Percentiles rank a stretch among this genome's conserved stretches.
These are phyloP conservation scores for Cyprinus carpio DNA, from an alignment of 2,113 vertebrate genomes.

Conservation along the genomic window DNA sequence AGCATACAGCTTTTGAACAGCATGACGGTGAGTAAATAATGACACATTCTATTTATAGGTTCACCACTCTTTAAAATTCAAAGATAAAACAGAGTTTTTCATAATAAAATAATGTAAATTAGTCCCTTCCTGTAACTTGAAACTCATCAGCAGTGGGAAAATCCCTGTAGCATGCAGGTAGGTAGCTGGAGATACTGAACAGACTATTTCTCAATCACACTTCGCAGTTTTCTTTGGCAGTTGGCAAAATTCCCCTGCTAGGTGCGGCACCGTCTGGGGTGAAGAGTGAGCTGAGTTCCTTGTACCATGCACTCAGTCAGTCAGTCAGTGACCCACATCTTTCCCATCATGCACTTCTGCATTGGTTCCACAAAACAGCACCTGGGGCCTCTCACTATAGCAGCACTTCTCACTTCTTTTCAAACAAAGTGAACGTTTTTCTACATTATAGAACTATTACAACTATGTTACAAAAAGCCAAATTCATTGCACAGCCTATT, in stretches of 20 bases:
- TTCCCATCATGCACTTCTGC: constrained; percentile 55
- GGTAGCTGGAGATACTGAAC: constrained; percentile 28
- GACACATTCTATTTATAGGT: neutral
- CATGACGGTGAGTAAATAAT: neutral
- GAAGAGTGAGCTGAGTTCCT: constrained; percentile 49
- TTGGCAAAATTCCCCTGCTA: constrained; percentile 52
- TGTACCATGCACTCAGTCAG: constrained; percentile 41
- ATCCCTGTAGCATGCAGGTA: constrained; percentile 39
- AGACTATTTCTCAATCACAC: constrained; percentile 42
- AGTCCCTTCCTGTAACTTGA: constrained; percentile 42
- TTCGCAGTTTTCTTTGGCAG: constrained; percentile 26
- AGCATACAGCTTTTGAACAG: neutral
- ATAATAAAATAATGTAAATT: constrained; percentile 8
- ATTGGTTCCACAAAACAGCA: constrained; percentile 55
- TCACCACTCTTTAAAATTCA: neutral
- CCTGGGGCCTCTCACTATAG: constrained; percentile 13
- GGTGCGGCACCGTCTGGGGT: constrained; percentile 53
- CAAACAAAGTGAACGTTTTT: neutral
- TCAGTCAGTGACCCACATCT: constrained; percentile 54
- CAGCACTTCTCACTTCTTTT: neutral
- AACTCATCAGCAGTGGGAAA: constrained; percentile 43
- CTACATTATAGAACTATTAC: neutral
- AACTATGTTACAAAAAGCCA: neutral
- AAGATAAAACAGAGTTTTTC: no score
- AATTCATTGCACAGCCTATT: no score